Evolutionary conservation across 2,888 invertebrate species (phyloP).

Genomic region (Meiosimyza decipiens): DNA sequence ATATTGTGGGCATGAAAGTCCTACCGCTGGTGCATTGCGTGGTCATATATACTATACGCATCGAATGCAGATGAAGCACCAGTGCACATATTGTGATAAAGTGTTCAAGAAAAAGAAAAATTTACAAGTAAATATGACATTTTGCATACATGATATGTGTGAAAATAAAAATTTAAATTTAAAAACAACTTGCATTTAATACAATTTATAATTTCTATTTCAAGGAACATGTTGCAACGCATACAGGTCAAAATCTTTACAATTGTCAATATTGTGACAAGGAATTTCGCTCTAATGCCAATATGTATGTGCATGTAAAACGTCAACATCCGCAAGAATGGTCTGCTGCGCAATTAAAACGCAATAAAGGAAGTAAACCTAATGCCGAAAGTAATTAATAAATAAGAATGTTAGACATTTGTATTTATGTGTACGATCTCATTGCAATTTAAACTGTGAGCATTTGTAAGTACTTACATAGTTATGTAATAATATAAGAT

Average conservation of each 20-base stretch:
- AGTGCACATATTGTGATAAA: constrained; percentile 58
- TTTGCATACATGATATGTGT: background rate
- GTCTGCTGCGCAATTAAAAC: constrained; percentile 55
- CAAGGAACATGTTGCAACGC: constrained; percentile 60
- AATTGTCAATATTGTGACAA: constrained; percentile 60
- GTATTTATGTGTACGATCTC: too few species aligned
- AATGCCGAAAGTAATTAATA: constrained; percentile 30
- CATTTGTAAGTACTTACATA: too few species aligned
- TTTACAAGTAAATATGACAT: constrained; percentile 49
- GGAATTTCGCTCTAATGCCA: constrained; percentile 60
- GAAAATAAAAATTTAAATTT: background rate
- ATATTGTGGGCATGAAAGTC: constrained; percentile 47
- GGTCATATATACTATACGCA: constrained; percentile 58
- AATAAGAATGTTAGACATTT: constrained; percentile 32
- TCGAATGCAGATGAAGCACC: constrained; percentile 53
- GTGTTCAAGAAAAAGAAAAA: constrained; percentile 58
- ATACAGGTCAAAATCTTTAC: constrained; percentile 59
- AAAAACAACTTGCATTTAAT: background rate
- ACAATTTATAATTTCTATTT: background rate
- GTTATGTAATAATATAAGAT: too few species aligned
- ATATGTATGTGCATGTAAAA: constrained; percentile 62
- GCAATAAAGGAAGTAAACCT: constrained; percentile 43
- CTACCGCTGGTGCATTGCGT: constrained; percentile 53
- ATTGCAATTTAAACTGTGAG: too few species aligned
- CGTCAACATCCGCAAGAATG: constrained; percentile 59